Conservation (phyloP, 2,888 invertebrate genomes). For the Megamerina dolium region DNA sequence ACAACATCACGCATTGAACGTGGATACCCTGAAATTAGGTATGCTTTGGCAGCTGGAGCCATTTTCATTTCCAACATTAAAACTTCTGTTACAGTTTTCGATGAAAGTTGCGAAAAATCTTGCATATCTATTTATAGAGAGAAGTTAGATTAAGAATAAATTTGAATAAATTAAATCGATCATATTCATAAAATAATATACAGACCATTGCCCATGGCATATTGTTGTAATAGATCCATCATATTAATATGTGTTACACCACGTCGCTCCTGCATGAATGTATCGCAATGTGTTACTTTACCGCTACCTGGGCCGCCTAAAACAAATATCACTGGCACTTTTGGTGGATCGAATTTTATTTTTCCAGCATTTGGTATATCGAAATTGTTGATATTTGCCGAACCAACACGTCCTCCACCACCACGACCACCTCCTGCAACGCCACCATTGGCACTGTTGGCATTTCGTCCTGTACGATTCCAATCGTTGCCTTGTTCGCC, state of each 20-base stretch:
- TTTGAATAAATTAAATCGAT: neutral
- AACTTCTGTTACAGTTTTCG: slow-evolving; percentile 82
- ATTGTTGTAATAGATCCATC: slow-evolving; percentile 84
- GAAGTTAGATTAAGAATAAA: neutral
- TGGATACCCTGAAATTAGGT: slow-evolving; percentile 84
- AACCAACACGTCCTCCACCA: slow-evolving; percentile 27
- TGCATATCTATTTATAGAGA: slow-evolving; percentile 69
- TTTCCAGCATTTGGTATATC: slow-evolving; percentile 75
- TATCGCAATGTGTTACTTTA: slow-evolving; percentile 96
- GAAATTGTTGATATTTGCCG: slow-evolving; percentile 61
- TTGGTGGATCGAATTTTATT: slow-evolving; percentile 78
- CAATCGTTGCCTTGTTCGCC: slow-evolving; percentile 54
- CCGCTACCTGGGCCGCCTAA: slow-evolving; percentile 94
- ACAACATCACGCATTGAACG: slow-evolving; percentile 87
- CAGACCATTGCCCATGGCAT: slow-evolving; percentile 79
- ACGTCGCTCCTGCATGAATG: slow-evolving; percentile 77
- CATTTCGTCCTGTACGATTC: slow-evolving; percentile 44
- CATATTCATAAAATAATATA: neutral
- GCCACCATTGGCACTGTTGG: slow-evolving; percentile 31
- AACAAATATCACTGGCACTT: slow-evolving; percentile 83
- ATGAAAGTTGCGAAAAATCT: slow-evolving; percentile 79
- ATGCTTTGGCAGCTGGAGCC: slow-evolving; percentile 82
- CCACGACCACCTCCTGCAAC: slow-evolving; percentile 15
- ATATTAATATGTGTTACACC: slow-evolving; percentile 85
- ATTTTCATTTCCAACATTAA: slow-evolving; percentile 90